Base-by-base conservation (phyloP, 1,140 invertebrate species). In the Metopolophium dirhodum region DNA sequence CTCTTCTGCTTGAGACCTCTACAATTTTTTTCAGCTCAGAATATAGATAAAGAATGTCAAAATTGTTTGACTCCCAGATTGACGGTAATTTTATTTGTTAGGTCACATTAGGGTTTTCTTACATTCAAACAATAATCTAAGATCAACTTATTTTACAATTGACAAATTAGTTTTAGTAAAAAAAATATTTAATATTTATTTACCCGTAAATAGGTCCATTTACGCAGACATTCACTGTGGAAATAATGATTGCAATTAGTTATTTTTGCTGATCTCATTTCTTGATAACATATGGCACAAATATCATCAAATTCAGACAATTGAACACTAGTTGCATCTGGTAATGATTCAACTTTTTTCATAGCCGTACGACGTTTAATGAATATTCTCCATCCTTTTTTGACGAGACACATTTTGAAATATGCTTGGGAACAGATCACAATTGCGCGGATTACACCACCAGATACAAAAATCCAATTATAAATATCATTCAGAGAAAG, bases 351-450 rank as follows among this genome's bases (percentile, higher is more conserved):
- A 14, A 99, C 98, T 95, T 99, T 99, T 94, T 98, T 97, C 4
- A 99, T 98, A 7, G 99, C 99, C 1, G 97, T 98, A 23, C 98
- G 96, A 1, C 99, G 96, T 94, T 99, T 98, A 96, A 99, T 98
- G 95, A 99, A 99, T 1, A 98, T 97, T 35, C 97, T 97, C 98
- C 98, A 99, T 1, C 98, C 98, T 45, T 95, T 83, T 9, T 89
- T 93, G 1, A 93, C 93, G 47, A 88, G 89, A 93, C 96, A 95
- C 98, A 99, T 98, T 95, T 99, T 99, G 95, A 99, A 99, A 95
- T 99, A 99, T 11, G 98, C 98, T 95, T 99, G 99, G 90, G 99
- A 97, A 94, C 98, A 97, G 97, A 99, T 98, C 97, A 99, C 98
- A 1, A 98, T 96, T 0, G 98, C 98, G 57, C 98, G 95, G 94